These are phyloP conservation scores for Agraylea sexmaculata DNA, from an alignment of 1,140 invertebrate genomes.

Conservation along the genomic window DNA sequence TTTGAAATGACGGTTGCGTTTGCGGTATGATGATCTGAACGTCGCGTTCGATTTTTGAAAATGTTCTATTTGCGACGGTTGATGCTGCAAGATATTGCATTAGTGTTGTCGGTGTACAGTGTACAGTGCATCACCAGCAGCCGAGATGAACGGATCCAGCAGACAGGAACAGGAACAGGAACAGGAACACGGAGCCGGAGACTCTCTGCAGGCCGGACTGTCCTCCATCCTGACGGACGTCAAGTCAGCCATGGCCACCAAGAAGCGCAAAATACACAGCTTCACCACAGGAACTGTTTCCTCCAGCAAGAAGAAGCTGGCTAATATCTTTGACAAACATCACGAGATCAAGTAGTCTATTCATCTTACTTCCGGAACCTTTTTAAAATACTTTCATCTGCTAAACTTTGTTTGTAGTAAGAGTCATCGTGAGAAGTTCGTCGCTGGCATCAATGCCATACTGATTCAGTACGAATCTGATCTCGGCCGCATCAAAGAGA, in stretches of 20 bases:
- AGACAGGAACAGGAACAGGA: neutral
- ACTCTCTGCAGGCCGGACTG: conserved; percentile 3
- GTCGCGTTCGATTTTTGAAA: neutral
- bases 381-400: neutral
- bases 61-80: neutral
- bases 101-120: conserved; percentile 1
- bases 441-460: neutral
- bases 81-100: neutral
- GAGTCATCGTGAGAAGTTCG: neutral
- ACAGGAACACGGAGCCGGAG: neutral
- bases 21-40: neutral
- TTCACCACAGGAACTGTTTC: neutral
- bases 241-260: neutral
- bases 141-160: neutral
- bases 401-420: neutral
- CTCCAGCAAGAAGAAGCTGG: conserved; percentile 3
- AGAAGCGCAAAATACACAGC: conserved; percentile 1
- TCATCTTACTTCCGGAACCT: neutral
- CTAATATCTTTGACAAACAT: conserved; percentile 8
- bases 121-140: conserved; percentile 1
- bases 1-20: neutral
- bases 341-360: conserved; percentile 4
- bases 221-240: conserved; percentile 2
- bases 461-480: neutral
- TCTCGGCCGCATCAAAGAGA: neutral